phyloP scores from a whole-genome alignment of 2,888 invertebrate genomes.

The Oscheius myriophilus region DNA sequence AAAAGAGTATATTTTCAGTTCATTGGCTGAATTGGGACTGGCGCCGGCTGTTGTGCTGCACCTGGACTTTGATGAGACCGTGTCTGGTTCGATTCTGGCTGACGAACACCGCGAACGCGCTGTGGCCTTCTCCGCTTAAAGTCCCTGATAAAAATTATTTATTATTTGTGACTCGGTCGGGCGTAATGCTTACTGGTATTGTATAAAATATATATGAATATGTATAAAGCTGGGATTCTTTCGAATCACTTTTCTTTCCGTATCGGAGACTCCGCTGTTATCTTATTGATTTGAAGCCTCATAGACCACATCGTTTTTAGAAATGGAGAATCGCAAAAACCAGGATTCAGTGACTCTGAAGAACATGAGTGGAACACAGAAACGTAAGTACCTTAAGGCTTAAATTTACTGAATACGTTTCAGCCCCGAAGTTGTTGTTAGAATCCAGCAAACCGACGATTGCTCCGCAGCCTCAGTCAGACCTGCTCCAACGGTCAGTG shows the following conservation, averaged over 20 bases:
- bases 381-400: too few species aligned
- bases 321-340: neutral
- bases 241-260: neutral
- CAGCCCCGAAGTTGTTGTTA: slow-evolving; percentile 7
- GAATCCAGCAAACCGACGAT: slow-evolving; percentile 7
- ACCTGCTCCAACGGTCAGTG: neutral
- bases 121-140: neutral
- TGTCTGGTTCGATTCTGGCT: neutral
- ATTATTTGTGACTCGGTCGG: neutral
- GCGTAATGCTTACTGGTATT: neutral
- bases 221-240: too few species aligned
- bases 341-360: slow-evolving; percentile 7
- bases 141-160: neutral
- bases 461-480: slow-evolving; percentile 2
- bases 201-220: neutral
- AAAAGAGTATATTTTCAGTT: slow-evolving; percentile 75
- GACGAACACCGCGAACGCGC: slow-evolving; percentile 6
- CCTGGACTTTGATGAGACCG: slow-evolving; percentile 77
- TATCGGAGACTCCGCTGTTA: neutral
- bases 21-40: slow-evolving; percentile 82
- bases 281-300: neutral
- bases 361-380: neutral
- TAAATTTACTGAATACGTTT: too few species aligned
- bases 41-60: slow-evolving; percentile 85
- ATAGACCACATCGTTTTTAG: neutral